Evolutionary conservation across 2,888 invertebrate genomes (phyloP).

Genomic region (Eristalis pertinax): DNA sequence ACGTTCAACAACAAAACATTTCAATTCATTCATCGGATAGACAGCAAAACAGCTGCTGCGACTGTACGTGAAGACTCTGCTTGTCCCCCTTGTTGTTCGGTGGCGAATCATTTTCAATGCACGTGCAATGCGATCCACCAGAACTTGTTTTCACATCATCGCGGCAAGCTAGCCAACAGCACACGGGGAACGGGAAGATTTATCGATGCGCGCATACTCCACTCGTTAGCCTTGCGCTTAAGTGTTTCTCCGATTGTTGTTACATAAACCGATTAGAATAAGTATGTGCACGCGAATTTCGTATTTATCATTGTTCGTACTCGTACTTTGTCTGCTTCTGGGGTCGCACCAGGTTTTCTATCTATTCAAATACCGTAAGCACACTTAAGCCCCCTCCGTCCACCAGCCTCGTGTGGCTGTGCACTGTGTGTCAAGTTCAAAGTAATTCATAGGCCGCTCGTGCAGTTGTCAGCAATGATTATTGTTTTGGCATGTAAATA

Average conservation of each 20-base stretch:
- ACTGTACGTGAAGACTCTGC: not conserved
- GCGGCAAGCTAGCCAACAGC: not conserved
- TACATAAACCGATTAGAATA: constrained; percentile 36
- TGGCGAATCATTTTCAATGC: constrained; percentile 18
- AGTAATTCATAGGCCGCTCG: constrained; percentile 31
- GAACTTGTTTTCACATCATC: not conserved
- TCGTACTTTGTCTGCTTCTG: too few species aligned
- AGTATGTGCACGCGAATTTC: constrained; percentile 32
- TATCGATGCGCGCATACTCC: constrained; percentile 21
- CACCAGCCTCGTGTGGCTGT: not conserved
- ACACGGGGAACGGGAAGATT: not conserved
- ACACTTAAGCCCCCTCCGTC: constrained; percentile 5
- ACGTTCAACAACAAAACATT: constrained; percentile 4
- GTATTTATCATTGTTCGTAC: not conserved
- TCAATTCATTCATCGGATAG: constrained; percentile 2
- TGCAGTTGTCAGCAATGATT: constrained; percentile 18
- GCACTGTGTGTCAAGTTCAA: constrained; percentile 53
- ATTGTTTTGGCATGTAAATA: not conserved
- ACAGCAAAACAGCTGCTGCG: not conserved
- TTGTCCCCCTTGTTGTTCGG: too few species aligned
- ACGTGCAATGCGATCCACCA: constrained; percentile 22
- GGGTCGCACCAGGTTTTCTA: not conserved
- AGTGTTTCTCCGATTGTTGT: not conserved
- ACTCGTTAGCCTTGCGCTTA: constrained; percentile 43
- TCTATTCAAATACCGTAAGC: not conserved